phyloP scores from a whole-genome alignment of 2,888 invertebrate species.

The Subacronicta megacephala region DNA sequence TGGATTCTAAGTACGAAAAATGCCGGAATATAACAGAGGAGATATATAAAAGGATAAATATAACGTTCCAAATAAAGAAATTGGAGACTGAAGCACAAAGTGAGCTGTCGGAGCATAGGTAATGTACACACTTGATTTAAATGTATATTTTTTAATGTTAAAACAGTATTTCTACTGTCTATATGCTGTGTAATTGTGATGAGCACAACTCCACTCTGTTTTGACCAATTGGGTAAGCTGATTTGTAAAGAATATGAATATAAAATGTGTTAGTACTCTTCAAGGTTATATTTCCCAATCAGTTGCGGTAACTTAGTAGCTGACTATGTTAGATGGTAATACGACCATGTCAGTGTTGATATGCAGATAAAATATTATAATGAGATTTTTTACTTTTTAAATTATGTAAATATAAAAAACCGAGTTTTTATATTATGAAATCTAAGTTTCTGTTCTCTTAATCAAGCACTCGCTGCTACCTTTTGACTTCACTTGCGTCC shows the following conservation, averaged over 20 bases:
- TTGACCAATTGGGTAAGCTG: slow-evolving; percentile 9
- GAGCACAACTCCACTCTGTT: neutral
- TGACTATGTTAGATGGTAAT: neutral
- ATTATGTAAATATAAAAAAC: neutral
- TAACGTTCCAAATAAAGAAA: slow-evolving; percentile 86
- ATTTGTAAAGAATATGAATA: slow-evolving; percentile 11
- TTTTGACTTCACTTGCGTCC: too few relatives aligned
- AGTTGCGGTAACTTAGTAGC: slow-evolving; percentile 1
- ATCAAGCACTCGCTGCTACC: too few relatives aligned
- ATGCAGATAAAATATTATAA: neutral
- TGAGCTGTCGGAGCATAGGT: slow-evolving; percentile 81
- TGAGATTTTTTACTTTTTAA: neutral
- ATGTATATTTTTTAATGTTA: neutral
- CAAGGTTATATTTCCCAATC: slow-evolving; percentile 34
- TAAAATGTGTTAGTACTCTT: slow-evolving; percentile 13
- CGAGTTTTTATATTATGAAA: neutral
- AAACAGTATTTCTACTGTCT: neutral
- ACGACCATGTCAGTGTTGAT: neutral
- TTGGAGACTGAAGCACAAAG: slow-evolving; percentile 74
- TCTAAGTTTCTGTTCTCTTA: too few relatives aligned
- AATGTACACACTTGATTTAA: slow-evolving; percentile 27
- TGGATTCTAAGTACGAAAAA: slow-evolving; percentile 82
- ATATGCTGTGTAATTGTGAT: slow-evolving; percentile 7
- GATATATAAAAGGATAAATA: slow-evolving; percentile 85
- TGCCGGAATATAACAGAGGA: slow-evolving; percentile 86